Percentiles rank a stretch among this genome's conserved stretches.
Conservation (phyloP, 2,888 invertebrate genomes). For the Pachydiplax longipennis region DNA sequence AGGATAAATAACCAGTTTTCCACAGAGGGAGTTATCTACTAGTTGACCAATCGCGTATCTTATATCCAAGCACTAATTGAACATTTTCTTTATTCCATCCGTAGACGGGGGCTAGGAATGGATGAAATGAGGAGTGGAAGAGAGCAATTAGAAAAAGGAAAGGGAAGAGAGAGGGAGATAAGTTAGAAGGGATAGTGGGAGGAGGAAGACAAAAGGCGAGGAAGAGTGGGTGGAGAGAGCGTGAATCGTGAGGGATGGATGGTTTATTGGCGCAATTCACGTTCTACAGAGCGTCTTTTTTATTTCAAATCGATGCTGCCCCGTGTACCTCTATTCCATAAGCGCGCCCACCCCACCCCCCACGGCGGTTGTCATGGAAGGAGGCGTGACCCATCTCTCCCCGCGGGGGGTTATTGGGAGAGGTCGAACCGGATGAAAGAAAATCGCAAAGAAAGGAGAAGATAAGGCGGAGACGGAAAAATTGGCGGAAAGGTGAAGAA, state of each 20-base stretch:
- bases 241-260: conserved; percentile 38
- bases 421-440: conserved; percentile 23
- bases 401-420: conserved; percentile 39
- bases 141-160: background rate
- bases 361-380: conserved; percentile 28
- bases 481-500: background rate
- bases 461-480: background rate
- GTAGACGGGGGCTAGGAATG: background rate
- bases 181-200: background rate
- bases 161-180: background rate
- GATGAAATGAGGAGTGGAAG: background rate
- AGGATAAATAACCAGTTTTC: no score
- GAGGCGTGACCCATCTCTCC: conserved; percentile 31
- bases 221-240: background rate
- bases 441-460: background rate
- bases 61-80: no score
- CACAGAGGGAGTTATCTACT: no score
- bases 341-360: background rate
- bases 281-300: conserved; percentile 40
- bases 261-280: conserved; percentile 43
- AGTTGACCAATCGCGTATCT: no score
- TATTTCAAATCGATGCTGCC: conserved; percentile 1
- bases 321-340: background rate
- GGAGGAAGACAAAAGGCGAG: background rate
- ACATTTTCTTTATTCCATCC: no score